Evolutionary conservation across 1,140 invertebrate genomes (phyloP), one percentile per base, ranked within the genome.

Genomic region (Nixonia krombeini): DNA sequence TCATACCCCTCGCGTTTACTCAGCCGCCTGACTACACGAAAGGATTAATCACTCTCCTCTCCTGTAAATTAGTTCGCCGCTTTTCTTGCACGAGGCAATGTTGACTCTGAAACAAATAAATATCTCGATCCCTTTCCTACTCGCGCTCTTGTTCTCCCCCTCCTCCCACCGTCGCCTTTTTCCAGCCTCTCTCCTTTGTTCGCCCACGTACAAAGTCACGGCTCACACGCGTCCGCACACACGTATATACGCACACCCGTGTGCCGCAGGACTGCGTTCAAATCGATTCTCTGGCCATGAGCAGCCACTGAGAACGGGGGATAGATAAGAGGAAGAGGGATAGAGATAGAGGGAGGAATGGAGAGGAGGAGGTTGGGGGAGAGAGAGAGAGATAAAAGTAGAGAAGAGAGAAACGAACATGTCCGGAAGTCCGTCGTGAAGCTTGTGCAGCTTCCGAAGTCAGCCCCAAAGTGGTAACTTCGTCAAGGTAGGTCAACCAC

Each of bases 401-500:
- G 10, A 40, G 4, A 18, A 26, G 23, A 16, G 28, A 44, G 21
- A 26, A 12, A 25, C 5, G 17, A 31, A 21, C 50, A 41, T 40
- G 51, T 38, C 46, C 16, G 45, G 52, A 49, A 59, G 56, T 70
- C 44, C 40, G 44, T 59, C 31, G 46, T 18, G 29, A 37, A 10
- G 46, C 45, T 33, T 28, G 59, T 40, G 46, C 16, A 64, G 53
- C 50, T 59, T 47, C 55, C 40, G 31, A 70, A 70, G 62, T 70
- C 59, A 13, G 38, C 40, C 56, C 59, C 57, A 61, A 64, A 65
- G 61, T 65, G 59, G 61, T 61, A 72, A 67, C 70, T 64, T 72
- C 62, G 70, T 68, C 70, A 68, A 68, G 67, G 29, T 46, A 61
- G 67, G 61, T 65, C 51, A 53, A 70, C 67, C 67, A 45, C 56